Percentiles rank a stretch among this genome's conserved stretches.
These are phyloP conservation scores for Alsophila aescularia DNA, from an alignment of 2,888 invertebrate genomes.

Conservation along the genomic window DNA sequence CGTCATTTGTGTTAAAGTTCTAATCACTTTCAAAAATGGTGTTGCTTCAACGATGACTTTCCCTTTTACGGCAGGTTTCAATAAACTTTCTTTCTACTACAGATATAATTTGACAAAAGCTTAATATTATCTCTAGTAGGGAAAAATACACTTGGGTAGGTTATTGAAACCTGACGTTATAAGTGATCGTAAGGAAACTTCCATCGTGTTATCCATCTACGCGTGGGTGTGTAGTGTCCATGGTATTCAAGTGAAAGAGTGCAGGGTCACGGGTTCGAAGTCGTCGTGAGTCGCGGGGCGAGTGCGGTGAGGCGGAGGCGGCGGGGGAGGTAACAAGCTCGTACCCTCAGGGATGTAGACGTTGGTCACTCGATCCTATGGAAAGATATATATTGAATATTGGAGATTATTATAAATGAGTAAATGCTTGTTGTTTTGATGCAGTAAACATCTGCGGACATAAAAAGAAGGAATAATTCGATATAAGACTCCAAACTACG, in stretches of 20 bases:
- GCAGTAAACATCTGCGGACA: too few relatives aligned
- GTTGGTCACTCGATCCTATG: constrained; percentile 85
- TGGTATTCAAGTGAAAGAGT: constrained; percentile 73
- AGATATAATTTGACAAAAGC: too few relatives aligned
- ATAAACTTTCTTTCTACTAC: too few relatives aligned
- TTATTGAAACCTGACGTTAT: too few relatives aligned
- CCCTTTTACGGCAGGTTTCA: background rate
- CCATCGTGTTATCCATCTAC: constrained; percentile 8
- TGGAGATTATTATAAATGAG: too few relatives aligned
- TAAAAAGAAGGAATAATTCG: too few relatives aligned
- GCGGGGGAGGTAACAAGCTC: constrained; percentile 87
- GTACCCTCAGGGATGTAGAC: constrained; percentile 88
- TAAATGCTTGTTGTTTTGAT: too few relatives aligned
- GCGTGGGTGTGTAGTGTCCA: constrained; percentile 3
- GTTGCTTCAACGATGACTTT: background rate
- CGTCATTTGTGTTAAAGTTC: background rate
- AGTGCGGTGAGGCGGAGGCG: constrained; percentile 79
- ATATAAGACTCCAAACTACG: too few relatives aligned
- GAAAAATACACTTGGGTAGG: too few relatives aligned
- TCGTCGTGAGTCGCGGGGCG: constrained; percentile 85
- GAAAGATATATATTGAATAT: constrained; percentile 2
- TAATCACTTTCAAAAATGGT: background rate
- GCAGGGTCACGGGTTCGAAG: constrained; percentile 83
- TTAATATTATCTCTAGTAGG: too few relatives aligned
- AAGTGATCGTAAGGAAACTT: background rate